phyloP scores from a whole-genome alignment of 2,113 vertebrate genomes.

The Eudorcas thomsonii region DNA sequence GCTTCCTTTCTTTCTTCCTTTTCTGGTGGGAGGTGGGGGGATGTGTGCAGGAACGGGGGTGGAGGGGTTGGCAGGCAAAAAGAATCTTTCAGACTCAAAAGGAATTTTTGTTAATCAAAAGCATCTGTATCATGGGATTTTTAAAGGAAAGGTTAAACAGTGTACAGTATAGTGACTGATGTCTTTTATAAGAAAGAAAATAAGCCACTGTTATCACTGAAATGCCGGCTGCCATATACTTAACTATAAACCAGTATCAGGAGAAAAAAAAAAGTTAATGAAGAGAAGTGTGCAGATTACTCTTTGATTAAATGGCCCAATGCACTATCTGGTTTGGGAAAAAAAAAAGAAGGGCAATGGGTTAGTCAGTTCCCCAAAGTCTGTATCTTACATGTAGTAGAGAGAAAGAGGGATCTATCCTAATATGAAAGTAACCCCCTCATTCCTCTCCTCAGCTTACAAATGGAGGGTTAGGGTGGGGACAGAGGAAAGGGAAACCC shows the following conservation, averaged over 20 bases:
- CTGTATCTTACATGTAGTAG: neutral
- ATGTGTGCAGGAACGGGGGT: neutral
- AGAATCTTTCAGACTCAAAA: constrained; percentile 72
- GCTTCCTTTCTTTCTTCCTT: neutral
- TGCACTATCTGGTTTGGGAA: neutral
- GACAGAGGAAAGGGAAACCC: neutral
- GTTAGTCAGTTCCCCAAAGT: neutral
- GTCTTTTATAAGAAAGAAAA: constrained; percentile 60
- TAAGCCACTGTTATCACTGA: constrained; percentile 40
- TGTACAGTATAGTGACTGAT: constrained; percentile 64
- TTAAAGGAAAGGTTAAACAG: constrained; percentile 80
- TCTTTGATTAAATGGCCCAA: neutral
- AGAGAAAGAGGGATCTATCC: neutral
- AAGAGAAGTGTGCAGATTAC: neutral
- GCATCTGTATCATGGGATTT: constrained; percentile 83
- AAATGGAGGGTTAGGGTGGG: neutral
- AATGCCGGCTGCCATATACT: neutral
- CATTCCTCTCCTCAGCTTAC: neutral
- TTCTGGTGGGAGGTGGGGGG: neutral
- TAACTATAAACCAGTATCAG: neutral
- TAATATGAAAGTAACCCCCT: neutral
- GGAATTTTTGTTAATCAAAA: constrained; percentile 80
- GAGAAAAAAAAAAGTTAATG: neutral
- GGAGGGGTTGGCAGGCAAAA: neutral
- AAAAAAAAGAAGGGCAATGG: neutral